Base-by-base conservation (phyloP, 2,888 invertebrate species). In the Corbicula japonica region DNA sequence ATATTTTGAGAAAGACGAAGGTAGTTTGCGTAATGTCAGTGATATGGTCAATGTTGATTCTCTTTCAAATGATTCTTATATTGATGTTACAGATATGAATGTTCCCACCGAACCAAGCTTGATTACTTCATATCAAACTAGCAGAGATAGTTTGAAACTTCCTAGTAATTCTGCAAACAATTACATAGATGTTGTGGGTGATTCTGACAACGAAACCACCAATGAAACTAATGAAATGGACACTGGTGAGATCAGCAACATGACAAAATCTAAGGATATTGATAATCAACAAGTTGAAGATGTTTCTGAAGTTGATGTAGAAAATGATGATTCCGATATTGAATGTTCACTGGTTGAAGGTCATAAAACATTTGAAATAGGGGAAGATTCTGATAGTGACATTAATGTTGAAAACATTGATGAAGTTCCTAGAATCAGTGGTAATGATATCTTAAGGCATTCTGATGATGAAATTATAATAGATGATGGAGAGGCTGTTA, bases 41-140 rank as follows among this genome's bases (percentile, higher is more conserved):
- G 72, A 73, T 30, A 30, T 52, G 44, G 60, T 79, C 60, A 74
- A 79, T 73, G 76, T 79, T 52, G 79, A 83, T 10, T 63, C 70
- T 34, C 38, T 68, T 2, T 76, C 70, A n/a, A 61, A 72, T 48
- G 65, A 70, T 52, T 81, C 75, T 38, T 79, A 81, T 74, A 48
- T 68, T 28, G 80, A 78, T 62, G 44, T 80, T 8, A 62, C 48
- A 21, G 73, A 66, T 28, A 58, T 34, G 26, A 35, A 21, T 35
- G 34, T 58, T n/a, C 35, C 35, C 12, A 3, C 23, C 10, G 35
- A 35, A 58, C 58, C 58, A 21, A n/a, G 6, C 15, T 8, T 32
- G n/a, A 12, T 69, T 34, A 12, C 23, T 23, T 44, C 58, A 41
- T 70, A 60, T 50, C 32, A 28, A 26, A 48, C 50, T 5, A 60